phyloP scores from a whole-genome alignment of 2,888 invertebrate species.

The Pimpla rufipes region DNA sequence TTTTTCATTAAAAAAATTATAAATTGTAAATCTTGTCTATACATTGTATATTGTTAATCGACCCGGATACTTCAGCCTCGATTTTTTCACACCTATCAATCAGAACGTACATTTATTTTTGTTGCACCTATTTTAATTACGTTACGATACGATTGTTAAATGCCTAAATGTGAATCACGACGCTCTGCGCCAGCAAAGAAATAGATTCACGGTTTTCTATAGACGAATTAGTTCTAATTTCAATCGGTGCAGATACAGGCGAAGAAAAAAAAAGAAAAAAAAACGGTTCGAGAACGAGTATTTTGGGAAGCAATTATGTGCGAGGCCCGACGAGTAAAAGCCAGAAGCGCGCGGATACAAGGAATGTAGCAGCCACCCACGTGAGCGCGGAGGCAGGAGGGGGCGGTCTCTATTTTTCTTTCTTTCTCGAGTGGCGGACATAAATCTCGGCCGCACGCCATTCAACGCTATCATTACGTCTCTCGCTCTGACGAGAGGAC shows the following conservation, averaged over 20 bases:
- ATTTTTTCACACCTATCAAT: too few relatives aligned
- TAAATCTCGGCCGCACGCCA: conserved; percentile 76
- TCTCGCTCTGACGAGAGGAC: conserved; percentile 76
- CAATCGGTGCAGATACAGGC: not conserved
- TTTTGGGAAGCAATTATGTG: conserved; percentile 41
- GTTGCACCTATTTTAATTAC: too few relatives aligned
- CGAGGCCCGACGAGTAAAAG: conserved; percentile 22
- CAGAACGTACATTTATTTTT: too few relatives aligned
- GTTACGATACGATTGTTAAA: too few relatives aligned
- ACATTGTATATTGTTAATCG: too few relatives aligned
- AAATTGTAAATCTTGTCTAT: too few relatives aligned
- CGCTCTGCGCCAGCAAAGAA: too few relatives aligned
- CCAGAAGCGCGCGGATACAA: conserved; percentile 24
- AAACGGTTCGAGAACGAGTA: not conserved
- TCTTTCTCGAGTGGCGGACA: conserved; percentile 69
- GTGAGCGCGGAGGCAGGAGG: conserved; percentile 50
- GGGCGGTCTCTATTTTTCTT: conserved; percentile 55
- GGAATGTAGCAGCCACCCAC: conserved; percentile 62
- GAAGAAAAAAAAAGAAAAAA: not conserved
- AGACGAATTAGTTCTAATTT: not conserved
- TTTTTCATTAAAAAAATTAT: too few relatives aligned
- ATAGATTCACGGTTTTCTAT: not conserved
- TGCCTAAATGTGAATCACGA: too few relatives aligned
- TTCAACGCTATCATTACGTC: conserved; percentile 80
- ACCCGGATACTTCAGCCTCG: too few relatives aligned